Conservation (phyloP, 2,797 vertebrate species). For the Cygnus olor region DNA sequence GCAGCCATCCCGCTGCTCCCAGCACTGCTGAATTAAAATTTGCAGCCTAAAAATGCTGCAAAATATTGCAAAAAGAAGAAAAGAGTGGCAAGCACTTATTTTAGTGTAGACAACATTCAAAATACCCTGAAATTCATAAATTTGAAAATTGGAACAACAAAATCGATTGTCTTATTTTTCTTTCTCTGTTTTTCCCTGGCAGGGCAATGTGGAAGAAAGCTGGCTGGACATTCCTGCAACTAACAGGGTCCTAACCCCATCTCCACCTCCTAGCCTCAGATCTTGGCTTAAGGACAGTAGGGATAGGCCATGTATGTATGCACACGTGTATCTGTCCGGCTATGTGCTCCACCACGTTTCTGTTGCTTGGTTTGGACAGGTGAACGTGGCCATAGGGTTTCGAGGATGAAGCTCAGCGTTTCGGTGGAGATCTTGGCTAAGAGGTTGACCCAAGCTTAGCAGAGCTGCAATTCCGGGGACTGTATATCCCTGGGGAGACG, state of each 20-base stretch:
- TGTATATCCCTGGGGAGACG: neutral
- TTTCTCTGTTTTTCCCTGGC: neutral
- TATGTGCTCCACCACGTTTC: neutral
- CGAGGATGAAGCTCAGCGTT: neutral
- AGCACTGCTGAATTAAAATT: neutral
- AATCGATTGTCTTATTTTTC: fast-evolving
- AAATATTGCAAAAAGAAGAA: neutral
- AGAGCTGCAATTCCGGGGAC: neutral
- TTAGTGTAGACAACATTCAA: neutral
- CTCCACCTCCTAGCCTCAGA: neutral
- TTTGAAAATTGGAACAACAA: neutral
- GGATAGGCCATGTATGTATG: too few relatives aligned
- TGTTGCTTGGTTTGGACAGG: neutral
- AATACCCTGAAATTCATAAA: neutral
- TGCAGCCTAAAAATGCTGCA: neutral
- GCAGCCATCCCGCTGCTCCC: neutral
- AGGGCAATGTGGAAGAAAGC: neutral
- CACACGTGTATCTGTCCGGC: neutral
- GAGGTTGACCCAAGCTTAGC: neutral
- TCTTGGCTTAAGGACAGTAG: neutral
- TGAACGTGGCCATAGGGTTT: fast-evolving
- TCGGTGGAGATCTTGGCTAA: neutral
- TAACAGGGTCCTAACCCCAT: too few relatives aligned
- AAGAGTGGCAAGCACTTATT: neutral
- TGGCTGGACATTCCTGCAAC: neutral